Evolutionary conservation across 2,888 invertebrate species (phyloP), one percentile per base, ranked within the genome.

Genomic region (Julus scanicus): DNA sequence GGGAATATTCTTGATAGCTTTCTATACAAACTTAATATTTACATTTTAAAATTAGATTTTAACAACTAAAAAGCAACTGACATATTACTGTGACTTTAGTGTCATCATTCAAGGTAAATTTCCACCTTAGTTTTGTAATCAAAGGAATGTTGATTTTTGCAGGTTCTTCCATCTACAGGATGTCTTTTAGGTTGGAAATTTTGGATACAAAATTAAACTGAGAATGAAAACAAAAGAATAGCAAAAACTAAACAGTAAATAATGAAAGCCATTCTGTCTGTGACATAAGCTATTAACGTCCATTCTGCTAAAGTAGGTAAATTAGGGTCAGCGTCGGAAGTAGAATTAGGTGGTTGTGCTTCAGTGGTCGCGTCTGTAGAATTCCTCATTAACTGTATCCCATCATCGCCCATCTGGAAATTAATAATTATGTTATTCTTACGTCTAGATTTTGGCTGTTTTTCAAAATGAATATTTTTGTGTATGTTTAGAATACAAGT

Each of bases 371-470:
- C 80, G 37, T 80, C 80, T 80, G 80, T 20, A 37, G 80, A 1
- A 37, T 80, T 80, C 1, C 37, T 80, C 20, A 37, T 37, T 80
- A 80, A 80, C 37, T 37, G 80, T 1, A 80, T 80, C 11, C 37
- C 80, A 80, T 80, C 80, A 80, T 80, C 80, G 37, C 37, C 37
- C 37, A 80, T 37, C 80, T 80, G 29, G 71, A 71, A 71, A 80
- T 20, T 29, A 80, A 80, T 80, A 80, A 80, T 80, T 37, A 37
- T 9, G 37, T 80, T 29, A 13, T 37, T 20, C 20, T 37, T 80
- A 29, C 37, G 53, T 53, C 9, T 11, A 53, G 53, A 80, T 37
- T 44, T 44, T 80, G 37, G 6, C 37, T 11, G 29, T 37, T 37
- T 37, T 37, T 5, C n/a, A 53, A 15, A 53, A 11, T 37, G 29